phyloP scores from a whole-genome alignment of 2,113 vertebrate species.

The Takifugu bimaculatus region DNA sequence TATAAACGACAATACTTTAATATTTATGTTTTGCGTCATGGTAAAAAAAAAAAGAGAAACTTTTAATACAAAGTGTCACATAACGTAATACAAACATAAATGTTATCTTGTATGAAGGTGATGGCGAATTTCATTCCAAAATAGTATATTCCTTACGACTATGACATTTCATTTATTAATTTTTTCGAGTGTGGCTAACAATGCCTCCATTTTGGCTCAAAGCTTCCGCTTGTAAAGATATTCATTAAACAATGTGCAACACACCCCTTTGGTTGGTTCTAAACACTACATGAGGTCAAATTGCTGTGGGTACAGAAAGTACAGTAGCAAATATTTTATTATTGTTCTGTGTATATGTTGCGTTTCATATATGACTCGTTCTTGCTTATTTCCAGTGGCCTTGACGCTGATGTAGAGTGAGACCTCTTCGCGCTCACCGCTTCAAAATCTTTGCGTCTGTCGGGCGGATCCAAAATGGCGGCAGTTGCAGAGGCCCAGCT shows the following conservation, averaged over 20 bases:
- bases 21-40: too few species aligned
- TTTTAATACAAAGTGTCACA: too few species aligned
- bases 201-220: conserved; percentile 62
- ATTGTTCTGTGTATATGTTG: too few species aligned
- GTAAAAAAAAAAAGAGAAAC: too few species aligned
- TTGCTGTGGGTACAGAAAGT: not conserved
- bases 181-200: not conserved
- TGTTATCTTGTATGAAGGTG: too few species aligned
- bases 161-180: not conserved
- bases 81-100: too few species aligned
- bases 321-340: too few species aligned
- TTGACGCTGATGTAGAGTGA: not conserved
- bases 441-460: conserved; percentile 19
- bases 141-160: not conserved
- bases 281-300: not conserved
- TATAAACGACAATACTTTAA: too few species aligned
- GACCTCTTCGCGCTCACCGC: not conserved
- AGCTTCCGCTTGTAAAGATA: conserved; percentile 22
- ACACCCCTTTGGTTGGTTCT: not conserved
- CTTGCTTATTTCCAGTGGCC: too few species aligned
- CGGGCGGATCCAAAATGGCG: conserved; percentile 66
- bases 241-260: not conserved
- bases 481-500: conserved; percentile 24
- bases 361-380: too few species aligned
- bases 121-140: not conserved